Evolutionary conservation across 2,797 vertebrate species (phyloP).

Genomic region (Thalassophryne amazonica): DNA sequence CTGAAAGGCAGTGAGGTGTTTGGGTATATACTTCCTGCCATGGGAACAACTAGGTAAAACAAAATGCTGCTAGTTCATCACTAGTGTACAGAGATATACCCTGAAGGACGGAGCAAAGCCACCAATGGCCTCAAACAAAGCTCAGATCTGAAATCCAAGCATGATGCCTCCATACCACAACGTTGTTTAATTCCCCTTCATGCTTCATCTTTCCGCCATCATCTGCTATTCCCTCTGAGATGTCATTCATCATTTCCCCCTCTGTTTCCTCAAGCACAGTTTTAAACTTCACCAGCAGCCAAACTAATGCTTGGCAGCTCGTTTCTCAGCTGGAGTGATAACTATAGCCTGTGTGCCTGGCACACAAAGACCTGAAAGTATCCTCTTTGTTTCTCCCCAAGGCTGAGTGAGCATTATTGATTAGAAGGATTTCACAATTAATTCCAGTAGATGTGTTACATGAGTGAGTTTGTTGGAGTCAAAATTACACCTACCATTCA

Average conservation of each 20-base stretch:
- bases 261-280: conserved; percentile 52
- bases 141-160: conserved; percentile 37
- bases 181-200: background rate
- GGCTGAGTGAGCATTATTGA: conserved; percentile 28
- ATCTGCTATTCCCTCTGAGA: conserved; percentile 16
- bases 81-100: conserved; percentile 19
- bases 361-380: conserved; percentile 9
- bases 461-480: conserved; percentile 5
- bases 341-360: conserved; percentile 44
- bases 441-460: conserved; percentile 16
- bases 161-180: background rate
- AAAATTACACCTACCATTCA: background rate
- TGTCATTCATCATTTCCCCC: conserved; percentile 49
- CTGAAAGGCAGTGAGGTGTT: conserved; percentile 45
- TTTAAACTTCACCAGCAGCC: conserved; percentile 38
- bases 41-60: conserved; percentile 4
- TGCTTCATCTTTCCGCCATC: conserved; percentile 25
- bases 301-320: conserved; percentile 32
- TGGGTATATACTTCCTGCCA: conserved; percentile 22
- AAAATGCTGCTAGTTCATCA: conserved; percentile 25
- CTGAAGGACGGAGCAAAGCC: conserved; percentile 31
- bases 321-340: conserved; percentile 61
- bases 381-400: background rate
- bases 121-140: conserved; percentile 49
- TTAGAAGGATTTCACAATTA: conserved; percentile 38